A percentile compares a stretch with the other conserved stretches of the same genome.
phyloP scores from a whole-genome alignment of 2,113 vertebrate genomes.

The Dunckerocampus dactyliophorus region DNA sequence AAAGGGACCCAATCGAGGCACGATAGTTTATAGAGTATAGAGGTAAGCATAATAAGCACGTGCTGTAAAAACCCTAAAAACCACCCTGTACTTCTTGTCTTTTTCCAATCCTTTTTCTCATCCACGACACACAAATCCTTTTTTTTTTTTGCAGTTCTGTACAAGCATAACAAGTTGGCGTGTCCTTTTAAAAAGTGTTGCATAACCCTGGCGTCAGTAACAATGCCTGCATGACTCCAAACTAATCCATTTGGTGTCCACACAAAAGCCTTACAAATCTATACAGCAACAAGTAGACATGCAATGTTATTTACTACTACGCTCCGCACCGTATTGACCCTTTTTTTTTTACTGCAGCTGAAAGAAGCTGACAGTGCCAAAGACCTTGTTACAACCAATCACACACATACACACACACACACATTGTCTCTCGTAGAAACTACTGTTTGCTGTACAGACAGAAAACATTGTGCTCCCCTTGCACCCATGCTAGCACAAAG shows the following conservation, averaged over 20 bases:
- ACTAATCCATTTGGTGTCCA: constrained; percentile 5
- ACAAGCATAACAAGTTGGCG: neutral
- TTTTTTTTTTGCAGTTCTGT: neutral
- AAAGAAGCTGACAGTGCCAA: neutral
- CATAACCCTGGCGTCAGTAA: neutral
- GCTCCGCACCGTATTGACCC: neutral
- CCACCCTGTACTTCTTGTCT: too few species aligned
- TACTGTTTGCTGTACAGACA: constrained; percentile 9
- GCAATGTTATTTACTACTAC: neutral
- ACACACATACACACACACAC: constrained; percentile 17
- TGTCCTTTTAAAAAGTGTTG: constrained; percentile 1
- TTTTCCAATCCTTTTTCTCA: too few species aligned
- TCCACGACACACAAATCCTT: too few species aligned
- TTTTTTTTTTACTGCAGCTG: too few species aligned
- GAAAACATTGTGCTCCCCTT: constrained; percentile 18
- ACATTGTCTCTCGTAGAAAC: constrained; percentile 29
- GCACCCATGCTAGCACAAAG: constrained; percentile 21
- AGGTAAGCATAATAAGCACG: neutral
- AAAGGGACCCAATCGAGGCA: neutral
- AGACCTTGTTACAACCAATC: constrained; percentile 1
- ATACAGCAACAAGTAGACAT: neutral
- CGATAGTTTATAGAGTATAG: neutral
- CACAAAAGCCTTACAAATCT: constrained; percentile 4
- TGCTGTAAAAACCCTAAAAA: neutral
- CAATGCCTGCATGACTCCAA: neutral